phyloP scores from a whole-genome alignment of 2,888 invertebrate genomes.

The Cephus nigrinus region DNA sequence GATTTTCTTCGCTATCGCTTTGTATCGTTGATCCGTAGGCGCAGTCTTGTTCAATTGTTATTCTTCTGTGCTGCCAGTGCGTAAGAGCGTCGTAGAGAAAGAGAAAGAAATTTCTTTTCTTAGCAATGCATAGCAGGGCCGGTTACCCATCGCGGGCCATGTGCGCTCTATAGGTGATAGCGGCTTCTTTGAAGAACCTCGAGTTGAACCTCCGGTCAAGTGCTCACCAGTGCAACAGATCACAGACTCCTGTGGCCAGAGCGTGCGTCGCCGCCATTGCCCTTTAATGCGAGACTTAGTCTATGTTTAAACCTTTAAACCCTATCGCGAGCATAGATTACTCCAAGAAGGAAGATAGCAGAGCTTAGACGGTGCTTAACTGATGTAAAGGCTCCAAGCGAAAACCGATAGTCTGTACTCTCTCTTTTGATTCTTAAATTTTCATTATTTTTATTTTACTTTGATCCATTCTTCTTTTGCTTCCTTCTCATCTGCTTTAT shows the following conservation, averaged over 20 bases:
- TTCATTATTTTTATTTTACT: not conserved
- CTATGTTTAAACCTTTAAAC: not conserved
- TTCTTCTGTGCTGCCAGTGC: not conserved
- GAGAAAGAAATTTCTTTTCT: conserved; percentile 2
- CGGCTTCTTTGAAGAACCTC: conserved; percentile 56
- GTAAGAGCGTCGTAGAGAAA: not conserved
- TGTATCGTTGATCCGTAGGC: too few relatives aligned
- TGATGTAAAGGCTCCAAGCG: not conserved
- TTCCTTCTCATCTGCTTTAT: not conserved
- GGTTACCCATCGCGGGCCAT: conserved; percentile 49
- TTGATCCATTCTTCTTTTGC: not conserved
- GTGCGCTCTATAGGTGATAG: conserved; percentile 60
- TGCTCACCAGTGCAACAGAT: conserved; percentile 34
- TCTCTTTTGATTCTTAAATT: not conserved
- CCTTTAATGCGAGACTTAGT: not conserved
- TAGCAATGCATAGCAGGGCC: not conserved
- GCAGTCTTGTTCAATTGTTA: not conserved
- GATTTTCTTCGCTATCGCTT: too few relatives aligned
- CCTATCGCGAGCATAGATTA: not conserved
- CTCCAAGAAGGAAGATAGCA: not conserved
- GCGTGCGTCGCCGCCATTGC: conserved; percentile 8
- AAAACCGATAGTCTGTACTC: not conserved
- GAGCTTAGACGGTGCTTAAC: not conserved
- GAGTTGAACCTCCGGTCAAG: conserved; percentile 46
- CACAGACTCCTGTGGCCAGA: conserved; percentile 19